Base-by-base conservation (phyloP, 2,888 invertebrate species). In the Dendrolimus pini region DNA sequence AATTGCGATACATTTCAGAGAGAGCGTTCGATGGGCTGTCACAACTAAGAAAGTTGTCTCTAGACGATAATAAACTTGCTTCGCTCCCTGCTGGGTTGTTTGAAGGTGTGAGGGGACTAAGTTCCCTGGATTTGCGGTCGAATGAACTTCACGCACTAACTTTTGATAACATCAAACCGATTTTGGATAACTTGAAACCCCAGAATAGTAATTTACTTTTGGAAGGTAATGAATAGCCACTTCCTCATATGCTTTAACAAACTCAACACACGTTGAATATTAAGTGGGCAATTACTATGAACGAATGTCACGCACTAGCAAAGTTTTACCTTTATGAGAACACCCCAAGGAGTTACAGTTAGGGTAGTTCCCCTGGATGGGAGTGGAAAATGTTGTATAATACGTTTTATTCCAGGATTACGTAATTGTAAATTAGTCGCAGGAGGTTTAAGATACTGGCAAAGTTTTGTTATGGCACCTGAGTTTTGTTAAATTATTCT, bases 141-240 rank as follows among this genome's bases (percentile, higher is more conserved):
- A 97, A 97, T 82, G 91, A 93, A 69, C 92, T 97, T 73, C 94
- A 94, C 80, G 95, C 95, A 58, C 90, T 97, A 80, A 94, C 95
- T 71, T 94, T 93, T 80, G 94, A 94, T 77, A 95, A 95, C 75
- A 92, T 95, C 71, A 93, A 94, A 78, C 96, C 96, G 61, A 94
- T 96, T 83, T 91, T 95, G 82, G 93, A 94, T 80, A 95, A 95
- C 84, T 92, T 96, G 82, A 94, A 94, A 85, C 94, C 95, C 72
- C 92, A 87, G 69, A 93, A 93, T 75, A 94, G 95, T 80, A 93
- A 94, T 91, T 93, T 96, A 78, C 92, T 94, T 71, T 88, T 96
- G 62, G 94, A 94, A 92, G 95, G 96, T 96, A 90, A 85, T 81
- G 75, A 81, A 82, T 83, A 75, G 2, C 74, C 68, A 71, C 71